phyloP scores from a whole-genome alignment of 2,797 vertebrate genomes.

The Chromis chromis region DNA sequence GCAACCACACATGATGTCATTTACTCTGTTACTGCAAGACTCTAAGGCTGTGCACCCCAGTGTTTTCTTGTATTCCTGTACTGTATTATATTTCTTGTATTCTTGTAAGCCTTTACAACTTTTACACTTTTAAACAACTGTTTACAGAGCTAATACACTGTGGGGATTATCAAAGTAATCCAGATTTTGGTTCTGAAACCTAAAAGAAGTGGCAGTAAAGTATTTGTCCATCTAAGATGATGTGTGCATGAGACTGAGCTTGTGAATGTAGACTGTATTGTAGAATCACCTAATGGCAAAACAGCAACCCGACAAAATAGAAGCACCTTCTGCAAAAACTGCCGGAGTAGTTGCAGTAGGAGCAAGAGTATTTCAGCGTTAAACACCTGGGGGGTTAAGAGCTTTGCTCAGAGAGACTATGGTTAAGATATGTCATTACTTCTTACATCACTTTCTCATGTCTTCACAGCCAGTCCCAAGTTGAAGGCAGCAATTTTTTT shows the following conservation, averaged over 20 bases:
- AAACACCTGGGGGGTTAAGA: neutral
- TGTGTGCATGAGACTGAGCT: neutral
- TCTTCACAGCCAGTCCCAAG: conserved; percentile 17
- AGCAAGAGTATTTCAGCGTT: neutral
- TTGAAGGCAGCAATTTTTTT: conserved; percentile 20
- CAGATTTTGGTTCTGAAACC: neutral
- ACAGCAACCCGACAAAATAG: neutral
- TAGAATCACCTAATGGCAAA: neutral
- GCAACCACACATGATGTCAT: too few relatives aligned
- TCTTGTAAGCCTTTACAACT: too few relatives aligned
- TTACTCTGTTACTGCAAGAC: too few relatives aligned
- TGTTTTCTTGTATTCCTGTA: too few relatives aligned
- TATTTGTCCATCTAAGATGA: neutral
- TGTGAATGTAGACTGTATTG: conserved; percentile 7
- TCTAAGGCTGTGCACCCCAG: too few relatives aligned
- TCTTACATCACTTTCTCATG: conserved; percentile 22
- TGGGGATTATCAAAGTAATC: too few relatives aligned
- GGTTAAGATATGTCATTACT: neutral
- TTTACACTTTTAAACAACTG: too few relatives aligned
- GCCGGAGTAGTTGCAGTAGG: neutral
- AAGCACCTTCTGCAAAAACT: neutral
- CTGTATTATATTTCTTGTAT: too few relatives aligned
- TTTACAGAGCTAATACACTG: too few relatives aligned
- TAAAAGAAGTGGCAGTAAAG: neutral
- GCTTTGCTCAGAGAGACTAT: neutral